Percentiles rank a stretch among this genome's conserved stretches.
Evolutionary conservation across 1,140 invertebrate species (phyloP).

Genomic region (Araneus ventricosus): DNA sequence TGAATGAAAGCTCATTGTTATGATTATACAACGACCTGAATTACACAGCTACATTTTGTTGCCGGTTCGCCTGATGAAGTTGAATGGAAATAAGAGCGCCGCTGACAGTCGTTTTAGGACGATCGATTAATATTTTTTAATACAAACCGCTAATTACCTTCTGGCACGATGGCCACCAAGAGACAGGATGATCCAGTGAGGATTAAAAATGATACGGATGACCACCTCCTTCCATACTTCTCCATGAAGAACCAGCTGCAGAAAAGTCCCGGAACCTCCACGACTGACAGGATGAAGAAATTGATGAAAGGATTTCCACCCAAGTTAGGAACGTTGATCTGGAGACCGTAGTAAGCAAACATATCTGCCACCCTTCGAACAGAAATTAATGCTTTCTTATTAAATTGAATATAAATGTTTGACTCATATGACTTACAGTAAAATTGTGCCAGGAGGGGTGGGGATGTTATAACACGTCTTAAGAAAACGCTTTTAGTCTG

Average conservation of each 20-base stretch:
- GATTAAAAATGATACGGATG: conserved; percentile 76
- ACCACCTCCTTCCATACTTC: conserved; percentile 78
- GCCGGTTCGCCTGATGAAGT: too few relatives aligned
- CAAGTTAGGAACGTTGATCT: conserved; percentile 77
- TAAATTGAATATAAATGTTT: too few relatives aligned
- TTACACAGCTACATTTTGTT: too few relatives aligned
- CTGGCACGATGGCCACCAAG: conserved; percentile 77
- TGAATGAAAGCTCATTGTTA: too few relatives aligned
- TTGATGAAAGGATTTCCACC: conserved; percentile 83
- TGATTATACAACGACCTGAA: too few relatives aligned
- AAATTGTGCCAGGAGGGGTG: too few relatives aligned
- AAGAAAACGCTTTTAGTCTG: too few relatives aligned
- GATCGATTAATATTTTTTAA: neutral
- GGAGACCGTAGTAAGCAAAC: conserved; percentile 77
- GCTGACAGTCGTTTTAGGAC: too few relatives aligned
- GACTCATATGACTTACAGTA: too few relatives aligned
- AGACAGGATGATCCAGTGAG: conserved; percentile 78
- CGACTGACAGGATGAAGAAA: conserved; percentile 83
- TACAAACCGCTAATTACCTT: conserved; percentile 78
- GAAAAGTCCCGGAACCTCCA: conserved; percentile 76
- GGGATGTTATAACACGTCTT: too few relatives aligned
- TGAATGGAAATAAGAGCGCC: too few relatives aligned
- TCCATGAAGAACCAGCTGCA: conserved; percentile 77
- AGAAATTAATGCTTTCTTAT: neutral
- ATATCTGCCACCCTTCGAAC: conserved; percentile 57